These are phyloP conservation scores for Salpingus planirostris DNA, from an alignment of 2,888 invertebrate genomes.

Conservation along the genomic window DNA sequence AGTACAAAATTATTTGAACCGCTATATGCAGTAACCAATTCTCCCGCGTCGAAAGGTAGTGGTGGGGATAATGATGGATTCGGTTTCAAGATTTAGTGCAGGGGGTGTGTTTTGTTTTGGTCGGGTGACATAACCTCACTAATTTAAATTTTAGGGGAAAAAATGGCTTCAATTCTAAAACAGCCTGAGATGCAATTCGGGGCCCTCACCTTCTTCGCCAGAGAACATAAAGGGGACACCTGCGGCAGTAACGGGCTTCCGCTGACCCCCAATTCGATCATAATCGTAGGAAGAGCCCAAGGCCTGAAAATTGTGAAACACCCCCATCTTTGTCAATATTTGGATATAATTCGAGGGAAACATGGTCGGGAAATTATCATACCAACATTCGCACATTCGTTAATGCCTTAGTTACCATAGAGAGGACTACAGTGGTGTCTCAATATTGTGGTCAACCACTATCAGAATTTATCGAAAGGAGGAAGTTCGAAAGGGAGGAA, in stretches of 20 bases:
- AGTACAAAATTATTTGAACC: too few relatives aligned
- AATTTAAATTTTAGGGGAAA: too few relatives aligned
- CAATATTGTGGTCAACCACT: slow-evolving; percentile 67
- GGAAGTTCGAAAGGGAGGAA: slow-evolving; percentile 43
- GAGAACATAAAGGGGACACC: slow-evolving; percentile 78
- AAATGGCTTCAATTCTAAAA: slow-evolving; percentile 31
- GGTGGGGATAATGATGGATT: too few relatives aligned
- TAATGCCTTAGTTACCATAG: too few relatives aligned
- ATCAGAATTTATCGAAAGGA: slow-evolving; percentile 42
- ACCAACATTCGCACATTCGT: too few relatives aligned
- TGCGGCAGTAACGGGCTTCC: slow-evolving; percentile 96
- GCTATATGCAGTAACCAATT: too few relatives aligned
- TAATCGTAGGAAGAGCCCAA: slow-evolving; percentile 85
- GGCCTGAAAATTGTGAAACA: slow-evolving; percentile 69
- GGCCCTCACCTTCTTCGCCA: slow-evolving; percentile 87
- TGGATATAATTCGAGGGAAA: slow-evolving; percentile 87
- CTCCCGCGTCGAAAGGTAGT: too few relatives aligned
- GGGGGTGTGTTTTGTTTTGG: too few relatives aligned
- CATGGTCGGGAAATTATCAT: slow-evolving; percentile 63
- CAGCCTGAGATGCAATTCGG: slow-evolving; percentile 56
- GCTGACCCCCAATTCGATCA: slow-evolving; percentile 91
- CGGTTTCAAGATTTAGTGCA: too few relatives aligned
- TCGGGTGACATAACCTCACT: too few relatives aligned
- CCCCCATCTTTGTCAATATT: slow-evolving; percentile 76
- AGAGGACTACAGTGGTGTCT: slow-evolving; percentile 73